phyloP scores from a whole-genome alignment of 2,797 vertebrate species.

The Arrhamphus sclerolepis region DNA sequence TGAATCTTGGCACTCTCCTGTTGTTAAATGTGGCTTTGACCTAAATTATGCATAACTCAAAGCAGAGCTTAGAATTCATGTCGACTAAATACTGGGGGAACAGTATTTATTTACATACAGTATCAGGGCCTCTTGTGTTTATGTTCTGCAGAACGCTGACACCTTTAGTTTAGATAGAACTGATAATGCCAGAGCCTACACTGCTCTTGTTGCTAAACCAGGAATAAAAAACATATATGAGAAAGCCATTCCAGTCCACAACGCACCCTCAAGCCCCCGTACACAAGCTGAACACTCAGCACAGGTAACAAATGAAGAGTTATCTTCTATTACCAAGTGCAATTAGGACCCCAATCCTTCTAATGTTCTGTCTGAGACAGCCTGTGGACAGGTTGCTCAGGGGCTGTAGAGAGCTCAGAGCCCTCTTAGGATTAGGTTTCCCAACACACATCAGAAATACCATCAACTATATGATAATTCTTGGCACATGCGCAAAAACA shows the following conservation, averaged over 20 bases:
- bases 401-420: slow-evolving; percentile 57
- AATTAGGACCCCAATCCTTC: slow-evolving; percentile 77
- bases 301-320: slow-evolving; percentile 74
- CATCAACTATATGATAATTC: slow-evolving; percentile 76
- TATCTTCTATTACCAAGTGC: slow-evolving; percentile 76
- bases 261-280: slow-evolving; percentile 54
- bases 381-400: slow-evolving; percentile 61
- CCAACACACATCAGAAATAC: slow-evolving; percentile 68
- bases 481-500: slow-evolving; percentile 40
- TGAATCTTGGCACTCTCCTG: no score
- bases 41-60: no score
- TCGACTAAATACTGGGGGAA: no score
- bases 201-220: slow-evolving; percentile 46
- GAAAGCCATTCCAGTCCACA: slow-evolving; percentile 45
- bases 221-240: slow-evolving; percentile 54
- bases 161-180: slow-evolving; percentile 74
- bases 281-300: slow-evolving; percentile 58
- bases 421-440: slow-evolving; percentile 64
- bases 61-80: no score
- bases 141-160: slow-evolving; percentile 52
- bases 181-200: slow-evolving; percentile 66
- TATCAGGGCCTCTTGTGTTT: slow-evolving; percentile 45
- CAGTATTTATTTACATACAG: slow-evolving; percentile 13
- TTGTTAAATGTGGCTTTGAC: no score
- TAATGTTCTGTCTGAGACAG: slow-evolving; percentile 81